Base-by-base conservation (phyloP, 2,797 vertebrate species). In the Acomys russatus region DNA sequence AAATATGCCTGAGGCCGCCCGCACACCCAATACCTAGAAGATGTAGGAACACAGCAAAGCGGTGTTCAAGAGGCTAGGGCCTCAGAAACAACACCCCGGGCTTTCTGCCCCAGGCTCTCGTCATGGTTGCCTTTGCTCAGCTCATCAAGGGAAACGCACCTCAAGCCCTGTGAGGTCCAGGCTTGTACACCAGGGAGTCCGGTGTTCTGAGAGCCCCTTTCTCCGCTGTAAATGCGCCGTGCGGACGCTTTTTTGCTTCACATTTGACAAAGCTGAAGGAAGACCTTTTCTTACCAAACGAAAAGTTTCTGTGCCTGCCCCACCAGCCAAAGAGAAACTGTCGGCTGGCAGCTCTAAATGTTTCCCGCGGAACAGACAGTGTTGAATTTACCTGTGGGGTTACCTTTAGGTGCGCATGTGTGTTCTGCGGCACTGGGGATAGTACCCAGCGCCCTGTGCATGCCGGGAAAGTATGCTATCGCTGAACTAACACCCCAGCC, bases 1-100 rank as follows among this genome's bases (percentile, higher is more conserved):
- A 94, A 93, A 95, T 63, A 61, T 0, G 18, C 0, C 88, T n/a
- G 30, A 92, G 70, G 95, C 92, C 96, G 94, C 92, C 93, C 71
- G 66, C 30, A 70, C 77, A 80, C 25, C 22, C 94, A 59, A 33
- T 77, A 56, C 95, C 92, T 66, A 73, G 91, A 76, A 93, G 61
- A 84, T 9, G 35, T 79, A 95, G 92, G 68, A 92, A 92, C 22
- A 74, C 17, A 95, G 94, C 44, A 64, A 33, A 25, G 44, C 59
- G 3, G 22, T 1, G 63, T 91, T 94, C 85, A 85, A 82, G 89
- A 95, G 94, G 68, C 83, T 96, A 35, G 38, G 3, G 63, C 8
- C 1, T 59, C 59, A 44, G 54, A 86, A 91, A 11, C 44, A 28
- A 56, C 66, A 80, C 63, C 0, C 51, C 35, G 15, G 38, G 74